These are phyloP conservation scores for Pherbina coryleti DNA, from an alignment of 2,888 invertebrate species.

Conservation along the genomic window DNA sequence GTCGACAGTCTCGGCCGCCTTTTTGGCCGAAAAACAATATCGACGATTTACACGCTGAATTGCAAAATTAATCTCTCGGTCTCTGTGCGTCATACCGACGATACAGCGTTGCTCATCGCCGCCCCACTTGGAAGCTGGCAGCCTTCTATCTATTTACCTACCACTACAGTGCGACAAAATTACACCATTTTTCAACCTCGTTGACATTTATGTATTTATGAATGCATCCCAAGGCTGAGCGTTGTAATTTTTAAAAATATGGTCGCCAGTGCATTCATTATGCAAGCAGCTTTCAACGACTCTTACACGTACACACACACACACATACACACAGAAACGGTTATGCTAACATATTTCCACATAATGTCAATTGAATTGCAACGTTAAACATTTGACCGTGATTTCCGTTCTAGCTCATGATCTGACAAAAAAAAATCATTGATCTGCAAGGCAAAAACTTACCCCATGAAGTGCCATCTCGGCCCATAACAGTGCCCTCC, in stretches of 20 bases:
- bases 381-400: background rate
- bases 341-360: too few species aligned
- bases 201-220: constrained; percentile 14
- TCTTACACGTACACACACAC: background rate
- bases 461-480: constrained; percentile 78
- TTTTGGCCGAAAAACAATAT: background rate
- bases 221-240: background rate
- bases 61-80: constrained; percentile 2
- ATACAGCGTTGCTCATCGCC: background rate
- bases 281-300: background rate
- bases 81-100: background rate
- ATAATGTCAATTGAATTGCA: background rate
- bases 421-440: background rate
- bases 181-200: constrained; percentile 19
- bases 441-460: constrained; percentile 63
- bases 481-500: constrained; percentile 75
- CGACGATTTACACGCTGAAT: background rate
- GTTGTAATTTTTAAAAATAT: constrained; percentile 22
- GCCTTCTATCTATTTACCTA: background rate
- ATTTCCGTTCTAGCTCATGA: background rate
- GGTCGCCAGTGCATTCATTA: background rate
- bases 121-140: background rate
- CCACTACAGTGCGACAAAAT: background rate
- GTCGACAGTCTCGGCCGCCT: background rate
- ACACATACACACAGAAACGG: background rate